These are phyloP conservation scores for Apteryx mantelli DNA, from an alignment of 2,113 vertebrate species.

Conservation along the genomic window DNA sequence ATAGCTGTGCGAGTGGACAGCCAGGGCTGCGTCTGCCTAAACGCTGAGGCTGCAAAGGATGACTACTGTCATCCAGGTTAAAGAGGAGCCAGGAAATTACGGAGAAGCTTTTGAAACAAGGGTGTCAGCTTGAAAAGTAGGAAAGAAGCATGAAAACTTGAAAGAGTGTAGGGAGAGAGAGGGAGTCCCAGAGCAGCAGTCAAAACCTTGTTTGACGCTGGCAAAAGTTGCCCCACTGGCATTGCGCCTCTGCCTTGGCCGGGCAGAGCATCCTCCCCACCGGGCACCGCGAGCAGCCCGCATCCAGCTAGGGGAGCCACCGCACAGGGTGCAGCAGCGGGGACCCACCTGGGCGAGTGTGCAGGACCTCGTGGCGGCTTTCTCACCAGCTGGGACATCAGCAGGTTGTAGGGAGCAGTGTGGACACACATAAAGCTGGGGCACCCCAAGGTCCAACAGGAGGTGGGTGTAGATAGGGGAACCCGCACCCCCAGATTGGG, in stretches of 20 bases:
- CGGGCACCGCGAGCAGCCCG: fast-evolving
- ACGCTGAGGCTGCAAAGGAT: neutral
- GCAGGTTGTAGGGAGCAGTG: neutral
- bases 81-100: neutral
- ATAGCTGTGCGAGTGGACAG: neutral
- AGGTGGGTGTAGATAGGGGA: neutral
- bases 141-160: neutral
- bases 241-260: neutral
- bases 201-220: too few relatives aligned
- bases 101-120: neutral
- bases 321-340: neutral
- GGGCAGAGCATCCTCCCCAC: neutral
- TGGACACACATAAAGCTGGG: neutral
- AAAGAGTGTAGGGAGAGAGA: neutral
- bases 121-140: neutral
- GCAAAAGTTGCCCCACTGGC: too few relatives aligned
- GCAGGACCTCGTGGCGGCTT: neutral
- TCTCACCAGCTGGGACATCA: neutral
- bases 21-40: neutral
- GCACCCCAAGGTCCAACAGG: neutral
- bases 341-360: neutral
- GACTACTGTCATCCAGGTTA: neutral
- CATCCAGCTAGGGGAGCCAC: neutral
- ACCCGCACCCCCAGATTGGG: fast-evolving
- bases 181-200: neutral